Conservation (phyloP, 2,113 vertebrate species). For the Mastomys natalensis region DNA sequence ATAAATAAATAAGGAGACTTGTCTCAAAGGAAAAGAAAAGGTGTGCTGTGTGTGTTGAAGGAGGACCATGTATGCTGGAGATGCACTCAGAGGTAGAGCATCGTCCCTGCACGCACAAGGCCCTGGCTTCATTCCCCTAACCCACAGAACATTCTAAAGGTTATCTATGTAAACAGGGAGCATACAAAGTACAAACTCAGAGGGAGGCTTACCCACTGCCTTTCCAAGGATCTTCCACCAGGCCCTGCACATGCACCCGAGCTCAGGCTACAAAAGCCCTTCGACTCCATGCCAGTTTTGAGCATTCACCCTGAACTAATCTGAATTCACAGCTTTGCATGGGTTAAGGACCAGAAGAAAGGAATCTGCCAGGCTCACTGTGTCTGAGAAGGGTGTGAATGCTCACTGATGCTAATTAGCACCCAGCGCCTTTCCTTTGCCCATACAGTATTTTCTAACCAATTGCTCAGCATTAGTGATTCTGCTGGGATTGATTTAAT, state of each 20-base stretch:
- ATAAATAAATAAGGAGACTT: background rate
- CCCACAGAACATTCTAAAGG: background rate
- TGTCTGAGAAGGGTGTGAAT: constrained; percentile 50
- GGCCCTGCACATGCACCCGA: background rate
- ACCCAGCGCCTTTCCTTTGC: constrained; percentile 68
- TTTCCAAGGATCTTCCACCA: background rate
- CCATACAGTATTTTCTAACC: constrained; percentile 78
- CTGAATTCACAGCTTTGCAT: constrained; percentile 64
- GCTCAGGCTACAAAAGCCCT: background rate
- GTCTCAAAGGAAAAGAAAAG: background rate
- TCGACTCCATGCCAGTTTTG: constrained; percentile 8
- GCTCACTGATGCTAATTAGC: constrained; percentile 67
- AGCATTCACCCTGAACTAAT: constrained; percentile 53
- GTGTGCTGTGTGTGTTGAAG: background rate
- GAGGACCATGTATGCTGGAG: background rate
- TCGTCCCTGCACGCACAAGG: too few relatives aligned
- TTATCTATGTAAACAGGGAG: background rate
- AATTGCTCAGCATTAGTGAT: constrained; percentile 80
- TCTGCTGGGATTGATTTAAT: constrained; percentile 82
- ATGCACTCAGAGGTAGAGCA: background rate
- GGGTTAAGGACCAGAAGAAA: constrained; percentile 67
- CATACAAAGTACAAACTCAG: background rate
- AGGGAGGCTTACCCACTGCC: background rate
- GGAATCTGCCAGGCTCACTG: constrained; percentile 15
- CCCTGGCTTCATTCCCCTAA: background rate